Conservation (phyloP, 2,888 invertebrate genomes). For the Imbricaverruca yamaguchii region DNA sequence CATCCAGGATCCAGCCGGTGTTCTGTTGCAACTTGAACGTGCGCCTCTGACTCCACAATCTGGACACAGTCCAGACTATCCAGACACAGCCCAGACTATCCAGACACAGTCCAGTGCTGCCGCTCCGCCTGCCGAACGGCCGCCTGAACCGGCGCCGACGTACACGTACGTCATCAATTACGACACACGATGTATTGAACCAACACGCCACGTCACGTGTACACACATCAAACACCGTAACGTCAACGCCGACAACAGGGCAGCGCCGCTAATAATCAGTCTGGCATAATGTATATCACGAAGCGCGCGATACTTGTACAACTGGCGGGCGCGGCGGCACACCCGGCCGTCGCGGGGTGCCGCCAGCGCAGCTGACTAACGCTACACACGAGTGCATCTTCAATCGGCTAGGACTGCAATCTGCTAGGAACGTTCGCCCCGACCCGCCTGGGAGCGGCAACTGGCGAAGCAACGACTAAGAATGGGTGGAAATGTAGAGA, state of each 20-base stretch:
- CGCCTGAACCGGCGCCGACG: too few relatives aligned
- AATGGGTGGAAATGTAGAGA: neutral
- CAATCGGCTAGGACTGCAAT: neutral
- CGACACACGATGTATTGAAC: conserved; percentile 15
- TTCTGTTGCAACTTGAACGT: too few relatives aligned
- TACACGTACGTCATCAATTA: neutral
- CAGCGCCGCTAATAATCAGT: neutral
- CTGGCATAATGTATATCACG: conserved; percentile 14
- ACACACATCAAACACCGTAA: conserved; percentile 7
- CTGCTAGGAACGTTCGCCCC: neutral
- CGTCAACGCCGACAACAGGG: neutral
- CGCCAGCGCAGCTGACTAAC: neutral
- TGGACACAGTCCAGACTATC: too few relatives aligned
- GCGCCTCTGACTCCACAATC: too few relatives aligned
- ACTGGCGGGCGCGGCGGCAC: neutral
- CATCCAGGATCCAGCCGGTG: too few relatives aligned
- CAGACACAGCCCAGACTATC: too few relatives aligned
- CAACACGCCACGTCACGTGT: neutral
- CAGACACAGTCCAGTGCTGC: too few relatives aligned
- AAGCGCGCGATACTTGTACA: neutral
- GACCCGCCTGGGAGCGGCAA: neutral
- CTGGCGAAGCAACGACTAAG: neutral
- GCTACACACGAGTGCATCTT: neutral
- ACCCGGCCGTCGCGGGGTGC: too few relatives aligned
- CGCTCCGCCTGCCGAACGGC: too few relatives aligned